phyloP scores from a whole-genome alignment of 2,113 vertebrate species.

The Myiagra hebetior region DNA sequence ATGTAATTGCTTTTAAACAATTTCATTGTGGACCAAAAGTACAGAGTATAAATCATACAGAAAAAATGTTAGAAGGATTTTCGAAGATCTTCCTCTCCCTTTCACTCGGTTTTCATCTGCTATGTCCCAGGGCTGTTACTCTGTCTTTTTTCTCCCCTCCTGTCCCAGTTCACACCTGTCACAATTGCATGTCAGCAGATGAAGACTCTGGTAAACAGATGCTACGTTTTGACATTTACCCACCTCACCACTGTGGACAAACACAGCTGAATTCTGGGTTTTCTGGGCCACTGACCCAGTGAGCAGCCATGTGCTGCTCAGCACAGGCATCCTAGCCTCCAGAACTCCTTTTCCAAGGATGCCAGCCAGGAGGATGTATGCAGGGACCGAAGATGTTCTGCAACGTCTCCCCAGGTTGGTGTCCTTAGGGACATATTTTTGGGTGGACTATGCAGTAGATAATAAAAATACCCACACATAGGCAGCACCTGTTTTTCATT shows the following conservation, averaged over 20 bases:
- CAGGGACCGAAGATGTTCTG: not conserved
- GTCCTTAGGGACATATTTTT: not conserved
- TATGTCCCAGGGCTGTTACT: not conserved
- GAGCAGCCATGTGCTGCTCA: not conserved
- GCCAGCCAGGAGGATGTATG: accelerated
- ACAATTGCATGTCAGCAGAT: accelerated
- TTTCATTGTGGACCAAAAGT: not conserved
- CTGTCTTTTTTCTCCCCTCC: no score
- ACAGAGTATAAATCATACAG: not conserved
- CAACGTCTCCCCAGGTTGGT: not conserved
- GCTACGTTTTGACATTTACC: not conserved
- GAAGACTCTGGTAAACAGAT: not conserved
- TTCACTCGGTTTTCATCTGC: not conserved
- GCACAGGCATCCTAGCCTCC: not conserved
- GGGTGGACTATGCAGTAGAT: not conserved
- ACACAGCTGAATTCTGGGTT: not conserved
- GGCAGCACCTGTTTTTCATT: not conserved
- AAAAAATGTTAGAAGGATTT: not conserved
- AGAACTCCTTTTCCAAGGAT: not conserved
- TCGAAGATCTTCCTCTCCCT: not conserved
- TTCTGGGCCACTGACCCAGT: not conserved
- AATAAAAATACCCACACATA: not conserved
- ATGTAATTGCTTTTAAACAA: not conserved
- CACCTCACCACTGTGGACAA: not conserved
- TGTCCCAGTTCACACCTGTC: not conserved